Base-by-base conservation (phyloP, 1,140 invertebrate species). In the Drosophila oshimai region DNA sequence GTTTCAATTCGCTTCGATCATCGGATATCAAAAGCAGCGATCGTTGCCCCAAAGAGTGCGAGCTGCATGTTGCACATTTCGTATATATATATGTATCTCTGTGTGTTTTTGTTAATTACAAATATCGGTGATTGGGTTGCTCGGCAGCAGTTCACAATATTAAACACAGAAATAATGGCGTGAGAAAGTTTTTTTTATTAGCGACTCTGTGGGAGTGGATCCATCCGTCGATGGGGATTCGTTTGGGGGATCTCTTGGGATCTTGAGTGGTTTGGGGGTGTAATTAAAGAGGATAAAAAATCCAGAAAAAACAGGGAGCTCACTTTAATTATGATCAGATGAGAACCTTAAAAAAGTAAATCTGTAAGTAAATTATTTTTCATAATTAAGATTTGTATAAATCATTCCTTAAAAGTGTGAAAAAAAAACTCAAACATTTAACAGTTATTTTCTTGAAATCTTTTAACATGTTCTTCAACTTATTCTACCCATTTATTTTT, bases 91-190 rank as follows among this genome's bases (percentile, higher is more conserved):
- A 37, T 39, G 44, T 31, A 7, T 39, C 44, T 36, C 29, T 45
- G 4, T 34, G 31, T 55, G 55, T 54, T 69, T 51, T 69, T 74
- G 69, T 86, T 86, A 86, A 80, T 84, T 86, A 72, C 83, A 79
- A 65, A 84, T 84, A 86, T 84, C 80, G 79, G 80, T 84, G 80
- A 84, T 84, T 86, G 80, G 80, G 79, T 84, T 83, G 77, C 47
- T 55, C 31, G 39, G 28, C 62, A 69, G 58, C 49, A 57, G 76
- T 34, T 53, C 46, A 41, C 39, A 65, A 42, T 22, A 51, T 65
- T 50, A 29, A 31, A 36, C 20, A 44, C 24, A 44, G 44, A 67
- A 78, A 79, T 72, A 55, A 74, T 75, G 75, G 65, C 79, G 80
- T 84, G 79, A 86, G 79, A 84, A 84, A 79, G 79, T 79, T 58